Conservation (phyloP, 1,140 invertebrate genomes). For the Eumeta japonica region DNA sequence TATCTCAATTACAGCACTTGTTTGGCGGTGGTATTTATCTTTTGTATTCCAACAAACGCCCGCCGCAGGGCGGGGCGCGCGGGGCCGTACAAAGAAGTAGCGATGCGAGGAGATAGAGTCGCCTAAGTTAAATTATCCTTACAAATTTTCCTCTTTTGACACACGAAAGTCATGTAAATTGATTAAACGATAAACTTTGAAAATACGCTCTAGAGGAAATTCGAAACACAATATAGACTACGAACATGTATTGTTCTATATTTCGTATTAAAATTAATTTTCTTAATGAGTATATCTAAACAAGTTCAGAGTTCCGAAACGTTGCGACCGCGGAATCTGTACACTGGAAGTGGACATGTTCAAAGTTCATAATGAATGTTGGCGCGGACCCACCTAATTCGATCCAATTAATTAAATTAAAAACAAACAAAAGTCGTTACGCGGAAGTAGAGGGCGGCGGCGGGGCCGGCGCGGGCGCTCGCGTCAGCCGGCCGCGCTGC, state of each 20-base stretch:
- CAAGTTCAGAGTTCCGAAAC: neutral
- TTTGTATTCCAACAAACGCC: constrained; percentile 35
- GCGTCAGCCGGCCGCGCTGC: too few species aligned
- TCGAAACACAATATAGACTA: neutral
- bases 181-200: constrained; percentile 17
- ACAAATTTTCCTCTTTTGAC: constrained; percentile 30
- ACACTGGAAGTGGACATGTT: too few species aligned
- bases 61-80: constrained; percentile 10
- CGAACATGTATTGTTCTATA: too few species aligned
- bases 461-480: too few species aligned
- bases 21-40: constrained; percentile 43
- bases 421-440: constrained; percentile 40
- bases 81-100: constrained; percentile 39
- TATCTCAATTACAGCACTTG: constrained; percentile 47
- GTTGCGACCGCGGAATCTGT: neutral
- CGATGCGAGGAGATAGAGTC: constrained; percentile 34
- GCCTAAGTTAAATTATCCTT: constrained; percentile 29
- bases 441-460: constrained; percentile 26
- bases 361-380: constrained; percentile 32
- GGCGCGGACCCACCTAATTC: constrained; percentile 31
- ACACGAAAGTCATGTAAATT: constrained; percentile 23
- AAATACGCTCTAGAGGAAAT: neutral
- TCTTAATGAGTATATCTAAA: too few species aligned
- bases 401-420: constrained; percentile 44
- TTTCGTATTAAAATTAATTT: constrained; percentile 1